Percentiles rank a stretch among this genome's conserved stretches.
Evolutionary conservation across 37 sponge, comb jelly and placozoan species (phyloP).

Genomic region (Agelas oroides): DNA sequence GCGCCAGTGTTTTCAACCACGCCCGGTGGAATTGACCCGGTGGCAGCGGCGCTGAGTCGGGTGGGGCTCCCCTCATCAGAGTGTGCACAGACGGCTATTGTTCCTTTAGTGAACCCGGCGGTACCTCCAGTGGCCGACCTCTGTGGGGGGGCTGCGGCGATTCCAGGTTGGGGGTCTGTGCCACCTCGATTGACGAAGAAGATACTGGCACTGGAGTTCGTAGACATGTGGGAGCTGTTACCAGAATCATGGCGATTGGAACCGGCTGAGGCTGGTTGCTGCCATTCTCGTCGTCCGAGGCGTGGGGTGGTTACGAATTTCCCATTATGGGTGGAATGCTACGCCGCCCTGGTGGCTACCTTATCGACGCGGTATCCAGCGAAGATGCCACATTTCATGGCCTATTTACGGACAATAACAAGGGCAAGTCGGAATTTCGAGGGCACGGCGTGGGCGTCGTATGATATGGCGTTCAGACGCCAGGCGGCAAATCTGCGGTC

Average conservation of each 20-base stretch:
- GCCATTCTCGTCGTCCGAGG: neutral
- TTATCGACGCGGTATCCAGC: neutral
- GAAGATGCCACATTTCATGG: neutral
- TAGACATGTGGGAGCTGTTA: slow-evolving; percentile 7
- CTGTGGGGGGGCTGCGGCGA: too few relatives aligned
- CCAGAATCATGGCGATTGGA: neutral
- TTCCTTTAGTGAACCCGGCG: too few relatives aligned
- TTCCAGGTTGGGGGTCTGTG: neutral
- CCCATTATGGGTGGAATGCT: slow-evolving; percentile 2
- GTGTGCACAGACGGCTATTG: too few relatives aligned
- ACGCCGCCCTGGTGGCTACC: neutral
- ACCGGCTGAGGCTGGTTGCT: neutral
- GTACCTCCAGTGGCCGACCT: too few relatives aligned
- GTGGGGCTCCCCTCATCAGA: too few relatives aligned
- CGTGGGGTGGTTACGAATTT: neutral
- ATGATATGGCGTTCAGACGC: slow-evolving; percentile 10
- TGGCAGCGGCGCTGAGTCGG: too few relatives aligned
- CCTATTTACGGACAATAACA: neutral
- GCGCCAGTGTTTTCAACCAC: too few relatives aligned
- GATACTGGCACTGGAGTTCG: neutral
- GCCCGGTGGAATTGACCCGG: too few relatives aligned
- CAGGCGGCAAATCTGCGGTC: neutral
- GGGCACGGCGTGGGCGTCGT: neutral
- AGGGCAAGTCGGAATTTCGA: neutral
- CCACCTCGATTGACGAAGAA: neutral